Conservation (phyloP, 2,797 vertebrate genomes). For the Capromys pilorides region DNA sequence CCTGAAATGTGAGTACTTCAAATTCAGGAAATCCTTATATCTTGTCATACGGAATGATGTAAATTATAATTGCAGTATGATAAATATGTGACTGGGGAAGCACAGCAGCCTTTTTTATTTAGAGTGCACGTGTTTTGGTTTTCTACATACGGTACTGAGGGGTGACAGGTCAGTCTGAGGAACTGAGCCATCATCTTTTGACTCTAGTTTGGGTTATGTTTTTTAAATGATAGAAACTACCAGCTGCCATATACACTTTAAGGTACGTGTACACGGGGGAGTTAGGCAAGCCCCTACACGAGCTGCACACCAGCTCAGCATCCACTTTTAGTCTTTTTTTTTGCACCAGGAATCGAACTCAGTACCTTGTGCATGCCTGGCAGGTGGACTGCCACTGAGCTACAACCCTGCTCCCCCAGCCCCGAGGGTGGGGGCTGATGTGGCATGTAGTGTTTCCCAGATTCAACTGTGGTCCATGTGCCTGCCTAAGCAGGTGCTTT, state of each 20-base stretch:
- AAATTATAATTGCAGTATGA: background rate
- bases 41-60: background rate
- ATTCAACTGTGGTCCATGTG: too few species aligned
- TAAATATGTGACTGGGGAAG: background rate
- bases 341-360: too few species aligned
- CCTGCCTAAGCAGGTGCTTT: too few species aligned
- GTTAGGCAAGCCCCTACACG: background rate
- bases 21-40: background rate
- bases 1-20: constrained; percentile 19
- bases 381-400: too few species aligned
- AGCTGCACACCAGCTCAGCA: background rate
- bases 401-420: too few species aligned
- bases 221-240: background rate
- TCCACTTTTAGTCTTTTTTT: too few species aligned
- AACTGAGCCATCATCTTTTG: background rate
- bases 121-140: background rate
- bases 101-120: background rate
- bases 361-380: too few species aligned
- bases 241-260: background rate
- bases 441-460: too few species aligned
- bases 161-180: background rate
- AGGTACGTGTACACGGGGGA: background rate
- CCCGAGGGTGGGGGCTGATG: too few species aligned
- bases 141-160: background rate
- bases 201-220: background rate